Evolutionary conservation across 30 jellyfish, hydroid and myxozoan genomes (phyloP).

Genomic region (Turritopsis dohrnii): DNA sequence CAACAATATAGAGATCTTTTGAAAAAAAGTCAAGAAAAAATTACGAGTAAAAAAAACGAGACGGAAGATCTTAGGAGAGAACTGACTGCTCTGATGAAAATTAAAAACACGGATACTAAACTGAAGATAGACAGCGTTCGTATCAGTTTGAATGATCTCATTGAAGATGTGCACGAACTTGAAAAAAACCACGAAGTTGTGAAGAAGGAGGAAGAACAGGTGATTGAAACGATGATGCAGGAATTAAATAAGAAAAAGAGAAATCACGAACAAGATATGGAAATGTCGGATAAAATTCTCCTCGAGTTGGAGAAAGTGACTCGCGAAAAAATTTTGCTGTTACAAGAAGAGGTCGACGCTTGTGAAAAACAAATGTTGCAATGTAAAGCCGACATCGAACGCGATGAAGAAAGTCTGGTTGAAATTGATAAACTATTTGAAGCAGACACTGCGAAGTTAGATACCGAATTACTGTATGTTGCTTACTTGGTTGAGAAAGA

Average conservation of each 20-base stretch:
- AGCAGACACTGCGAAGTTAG: constrained; percentile 70
- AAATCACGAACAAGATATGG: constrained; percentile 50
- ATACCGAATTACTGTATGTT: constrained; percentile 70
- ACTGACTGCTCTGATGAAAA: constrained; percentile 11
- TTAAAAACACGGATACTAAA: constrained; percentile 40
- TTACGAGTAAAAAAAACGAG: constrained; percentile 35
- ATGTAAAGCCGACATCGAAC: constrained; percentile 47
- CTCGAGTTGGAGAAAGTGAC: constrained; percentile 60
- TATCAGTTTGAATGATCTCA: constrained; percentile 14
- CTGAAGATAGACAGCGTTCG: constrained; percentile 38
- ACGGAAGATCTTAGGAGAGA: constrained; percentile 29
- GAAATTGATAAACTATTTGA: constrained; percentile 66
- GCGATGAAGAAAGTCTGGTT: constrained; percentile 56
- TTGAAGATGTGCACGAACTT: constrained; percentile 33
- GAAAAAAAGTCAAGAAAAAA: constrained; percentile 28
- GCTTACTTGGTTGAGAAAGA: constrained; percentile 84
- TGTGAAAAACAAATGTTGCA: constrained; percentile 78
- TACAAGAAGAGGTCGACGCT: constrained; percentile 78
- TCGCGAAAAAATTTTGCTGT: constrained; percentile 60
- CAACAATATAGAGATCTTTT: constrained; percentile 20
- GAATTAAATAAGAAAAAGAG: constrained; percentile 51
- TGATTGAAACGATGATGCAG: constrained; percentile 47
- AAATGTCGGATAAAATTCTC: constrained; percentile 37
- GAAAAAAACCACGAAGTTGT: constrained; percentile 31
- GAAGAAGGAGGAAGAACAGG: constrained; percentile 56